A percentile compares a stretch with the other conserved stretches of the same genome.
Evolutionary conservation across 2,888 invertebrate species (phyloP).

Genomic region (Eulithis testata): DNA sequence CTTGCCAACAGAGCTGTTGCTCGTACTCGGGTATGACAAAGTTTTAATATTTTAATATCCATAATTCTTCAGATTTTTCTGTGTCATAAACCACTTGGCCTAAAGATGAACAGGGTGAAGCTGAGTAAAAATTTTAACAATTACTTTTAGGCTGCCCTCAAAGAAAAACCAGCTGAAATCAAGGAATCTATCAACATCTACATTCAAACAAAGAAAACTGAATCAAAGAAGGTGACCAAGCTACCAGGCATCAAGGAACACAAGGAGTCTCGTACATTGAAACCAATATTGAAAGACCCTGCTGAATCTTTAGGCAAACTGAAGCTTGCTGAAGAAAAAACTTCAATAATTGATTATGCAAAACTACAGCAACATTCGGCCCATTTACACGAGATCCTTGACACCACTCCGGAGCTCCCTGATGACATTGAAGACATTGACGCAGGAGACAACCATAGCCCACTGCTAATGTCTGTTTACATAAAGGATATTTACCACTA

Average conservation of each 20-base stretch:
- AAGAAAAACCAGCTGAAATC: conserved; percentile 63
- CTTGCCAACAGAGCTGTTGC: conserved; percentile 66
- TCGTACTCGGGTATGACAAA: conserved; percentile 59
- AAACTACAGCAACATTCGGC: conserved; percentile 22
- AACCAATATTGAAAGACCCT: conserved; percentile 65
- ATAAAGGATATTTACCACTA: conserved; percentile 95
- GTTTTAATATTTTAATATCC: neutral
- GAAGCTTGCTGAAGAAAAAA: conserved; percentile 47
- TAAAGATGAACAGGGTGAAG: no score
- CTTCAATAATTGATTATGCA: conserved; percentile 26
- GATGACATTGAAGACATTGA: conserved; percentile 89
- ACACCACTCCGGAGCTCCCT: conserved; percentile 56
- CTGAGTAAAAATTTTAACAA: neutral
- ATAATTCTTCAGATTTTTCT: no score
- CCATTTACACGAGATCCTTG: conserved; percentile 17
- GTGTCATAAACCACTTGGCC: no score
- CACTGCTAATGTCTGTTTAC: conserved; percentile 92
- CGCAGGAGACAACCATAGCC: conserved; percentile 88
- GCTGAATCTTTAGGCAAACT: conserved; percentile 69
- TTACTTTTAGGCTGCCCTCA: conserved; percentile 60
- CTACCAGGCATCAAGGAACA: conserved; percentile 60
- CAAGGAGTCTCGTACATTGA: conserved; percentile 52
- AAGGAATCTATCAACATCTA: conserved; percentile 58
- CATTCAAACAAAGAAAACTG: conserved; percentile 57
- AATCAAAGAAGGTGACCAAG: conserved; percentile 59